Base-by-base conservation (phyloP, 2,888 invertebrate species). In the Brachylomia viminalis region DNA sequence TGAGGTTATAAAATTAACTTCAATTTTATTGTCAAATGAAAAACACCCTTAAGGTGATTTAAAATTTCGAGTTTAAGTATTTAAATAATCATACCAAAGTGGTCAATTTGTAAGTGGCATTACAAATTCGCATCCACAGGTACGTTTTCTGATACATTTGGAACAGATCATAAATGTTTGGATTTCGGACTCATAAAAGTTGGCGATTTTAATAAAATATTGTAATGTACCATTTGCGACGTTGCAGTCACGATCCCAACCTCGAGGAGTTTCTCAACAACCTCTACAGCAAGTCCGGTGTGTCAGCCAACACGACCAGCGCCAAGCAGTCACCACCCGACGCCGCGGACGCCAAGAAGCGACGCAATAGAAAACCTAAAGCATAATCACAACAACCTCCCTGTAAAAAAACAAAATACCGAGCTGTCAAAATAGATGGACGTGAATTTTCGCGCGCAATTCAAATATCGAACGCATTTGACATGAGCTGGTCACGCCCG, bases 261-360 rank as follows among this genome's bases (percentile, higher is more conserved):
- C 96, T 98, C 84, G 98, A 98, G 92, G 98, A 98, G 94, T 98
- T 98, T 93, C 97, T 98, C 88, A 98, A 98, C 95, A 98, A 98
- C 90, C 95, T 98, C 84, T 98, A 98, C 95, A 98, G 97, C 91
- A 98, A 98, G 91, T 97, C 97, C 61, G 95, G 95, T 6, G 94
- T 92, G 78, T 83, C 96, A 76, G 82, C 90, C 88, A 86, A 88
- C 93, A 80, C 92, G 68, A 77, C 93, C 52, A 87, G 85, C 82
- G 70, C 89, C 47, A 90, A 75, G 72, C 88, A 87, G 45, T 82
- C 88, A 61, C 92, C 86, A 84, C 90, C 86, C 30, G 90, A 90
- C 42, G 65, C 90, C 52, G 54, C 83, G 13, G 92, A 95, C 84
- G 89, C 90, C 52, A 95, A 94, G 86, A 95, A 94, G 75, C 94